These are phyloP conservation scores for Podarcis raffonei DNA, from an alignment of 2,113 vertebrate genomes.

Conservation along the genomic window DNA sequence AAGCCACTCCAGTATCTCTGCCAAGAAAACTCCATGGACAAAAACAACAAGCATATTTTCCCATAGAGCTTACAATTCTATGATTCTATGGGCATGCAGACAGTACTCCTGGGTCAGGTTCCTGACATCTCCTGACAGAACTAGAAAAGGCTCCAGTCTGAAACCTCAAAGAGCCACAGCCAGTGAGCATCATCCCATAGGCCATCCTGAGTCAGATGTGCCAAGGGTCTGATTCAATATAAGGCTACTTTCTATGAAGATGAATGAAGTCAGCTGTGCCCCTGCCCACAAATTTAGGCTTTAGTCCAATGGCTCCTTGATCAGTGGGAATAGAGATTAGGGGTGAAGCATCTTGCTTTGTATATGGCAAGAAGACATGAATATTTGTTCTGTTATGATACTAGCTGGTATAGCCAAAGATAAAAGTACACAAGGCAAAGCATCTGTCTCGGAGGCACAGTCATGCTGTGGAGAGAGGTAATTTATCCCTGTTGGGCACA, in stretches of 20 bases:
- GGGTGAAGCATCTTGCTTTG: constrained; percentile 38
- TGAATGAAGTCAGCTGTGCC: constrained; percentile 39
- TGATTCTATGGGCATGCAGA: background rate
- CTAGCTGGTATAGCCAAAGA: constrained; percentile 52
- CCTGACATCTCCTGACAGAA: background rate
- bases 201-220: background rate
- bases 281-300: constrained; percentile 49
- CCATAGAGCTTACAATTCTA: background rate
- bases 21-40: too few relatives aligned
- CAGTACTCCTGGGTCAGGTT: background rate
- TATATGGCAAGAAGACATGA: constrained; percentile 62
- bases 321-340: constrained; percentile 27
- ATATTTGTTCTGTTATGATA: constrained; percentile 48
- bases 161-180: background rate
- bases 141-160: background rate
- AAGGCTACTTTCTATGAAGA: background rate
- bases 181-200: background rate
- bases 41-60: background rate
- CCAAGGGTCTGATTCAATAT: background rate
- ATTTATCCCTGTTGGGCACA: constrained; percentile 66
- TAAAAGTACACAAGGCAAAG: constrained; percentile 65
- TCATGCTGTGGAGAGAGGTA: constrained; percentile 60
- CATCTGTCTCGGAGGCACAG: constrained; percentile 59
- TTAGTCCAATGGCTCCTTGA: constrained; percentile 41
- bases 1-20: too few relatives aligned